phyloP scores from a whole-genome alignment of 2,797 vertebrate genomes.

The Helicolenus hilgendorfi region DNA sequence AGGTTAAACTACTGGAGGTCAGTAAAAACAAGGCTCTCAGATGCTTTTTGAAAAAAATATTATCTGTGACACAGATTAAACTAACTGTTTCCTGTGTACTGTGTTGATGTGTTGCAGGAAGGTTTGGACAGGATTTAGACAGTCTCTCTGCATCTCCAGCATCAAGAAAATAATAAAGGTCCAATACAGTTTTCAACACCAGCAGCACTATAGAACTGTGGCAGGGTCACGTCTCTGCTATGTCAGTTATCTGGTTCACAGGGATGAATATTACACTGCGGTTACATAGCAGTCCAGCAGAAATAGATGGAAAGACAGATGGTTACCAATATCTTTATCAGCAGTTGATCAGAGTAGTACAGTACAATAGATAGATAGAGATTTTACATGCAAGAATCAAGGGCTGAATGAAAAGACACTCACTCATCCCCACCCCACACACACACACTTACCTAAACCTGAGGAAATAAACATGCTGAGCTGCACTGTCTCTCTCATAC shows the following conservation, averaged over 20 bases:
- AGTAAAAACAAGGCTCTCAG: no score
- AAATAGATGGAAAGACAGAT: neutral
- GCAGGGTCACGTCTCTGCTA: neutral
- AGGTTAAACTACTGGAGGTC: no score
- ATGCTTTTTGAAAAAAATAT: no score
- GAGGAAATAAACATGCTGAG: neutral
- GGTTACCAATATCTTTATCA: neutral
- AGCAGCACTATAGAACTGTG: no score
- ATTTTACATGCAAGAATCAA: neutral
- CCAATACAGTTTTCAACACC: no score
- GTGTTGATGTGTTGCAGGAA: no score
- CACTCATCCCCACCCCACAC: neutral
- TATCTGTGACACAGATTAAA: no score
- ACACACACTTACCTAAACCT: neutral
- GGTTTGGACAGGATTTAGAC: no score
- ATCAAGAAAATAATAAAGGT: accelerated
- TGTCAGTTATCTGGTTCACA: neutral
- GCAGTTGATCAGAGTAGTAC: neutral
- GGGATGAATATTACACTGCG: neutral
- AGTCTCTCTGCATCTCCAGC: no score
- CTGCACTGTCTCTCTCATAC: neutral
- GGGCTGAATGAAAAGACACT: neutral
- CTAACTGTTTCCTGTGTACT: no score
- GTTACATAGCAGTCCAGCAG: neutral
- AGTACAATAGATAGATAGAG: no score